Evolutionary conservation across 2,113 vertebrate species (phyloP).

Genomic region (Leptobrachium ailaonicum): DNA sequence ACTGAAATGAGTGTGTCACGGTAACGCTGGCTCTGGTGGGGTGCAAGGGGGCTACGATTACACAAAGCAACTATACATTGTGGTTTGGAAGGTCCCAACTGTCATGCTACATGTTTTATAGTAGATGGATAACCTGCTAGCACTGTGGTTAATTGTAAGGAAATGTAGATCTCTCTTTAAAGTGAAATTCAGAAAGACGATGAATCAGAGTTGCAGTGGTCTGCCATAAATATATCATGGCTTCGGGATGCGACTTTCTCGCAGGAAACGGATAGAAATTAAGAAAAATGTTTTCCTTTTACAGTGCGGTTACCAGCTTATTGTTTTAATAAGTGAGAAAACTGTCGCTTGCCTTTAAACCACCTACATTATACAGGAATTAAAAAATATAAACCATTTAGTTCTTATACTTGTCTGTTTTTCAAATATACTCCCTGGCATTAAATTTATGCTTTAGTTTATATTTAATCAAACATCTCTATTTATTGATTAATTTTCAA

Average conservation of each 20-base stretch:
- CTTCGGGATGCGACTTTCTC: neutral
- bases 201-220: neutral
- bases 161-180: neutral
- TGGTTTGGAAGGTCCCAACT: conserved; percentile 18
- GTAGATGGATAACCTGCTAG: neutral
- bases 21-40: neutral
- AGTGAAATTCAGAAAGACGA: neutral
- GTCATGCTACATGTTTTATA: neutral
- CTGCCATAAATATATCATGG: neutral
- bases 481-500: too few relatives aligned
- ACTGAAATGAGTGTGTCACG: conserved; percentile 2
- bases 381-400: too few relatives aligned
- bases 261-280: neutral
- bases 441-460: too few relatives aligned
- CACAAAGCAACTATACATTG: neutral
- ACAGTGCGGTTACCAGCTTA: neutral
- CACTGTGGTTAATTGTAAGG: neutral
- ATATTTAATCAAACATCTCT: too few relatives aligned
- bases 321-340: too few relatives aligned
- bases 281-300: neutral
- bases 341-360: too few relatives aligned
- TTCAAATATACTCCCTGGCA: too few relatives aligned
- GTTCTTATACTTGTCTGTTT: too few relatives aligned
- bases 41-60: neutral
- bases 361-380: too few relatives aligned